A percentile compares a stretch with the other conserved stretches of the same genome.
These are phyloP conservation scores for Agonopterix subpropinquella DNA, from an alignment of 2,888 invertebrate species.

Conservation along the genomic window DNA sequence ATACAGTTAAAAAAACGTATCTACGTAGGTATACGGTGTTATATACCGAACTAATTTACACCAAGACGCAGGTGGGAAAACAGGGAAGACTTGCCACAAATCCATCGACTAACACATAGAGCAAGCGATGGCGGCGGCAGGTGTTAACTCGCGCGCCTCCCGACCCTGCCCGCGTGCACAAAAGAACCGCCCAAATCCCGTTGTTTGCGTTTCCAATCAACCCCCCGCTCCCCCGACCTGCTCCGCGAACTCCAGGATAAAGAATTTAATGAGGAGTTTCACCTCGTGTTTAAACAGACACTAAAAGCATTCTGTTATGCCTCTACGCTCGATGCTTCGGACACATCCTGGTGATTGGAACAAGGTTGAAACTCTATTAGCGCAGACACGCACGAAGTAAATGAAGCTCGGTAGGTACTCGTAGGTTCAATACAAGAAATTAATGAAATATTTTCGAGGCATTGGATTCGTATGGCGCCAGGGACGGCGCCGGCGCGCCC, in stretches of 20 bases:
- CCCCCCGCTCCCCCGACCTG: conserved; percentile 30
- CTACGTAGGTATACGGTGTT: conserved; percentile 14
- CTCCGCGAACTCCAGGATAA: conserved; percentile 37
- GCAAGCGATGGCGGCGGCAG: conserved; percentile 45
- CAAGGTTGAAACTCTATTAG: conserved; percentile 41
- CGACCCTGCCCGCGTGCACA: conserved; percentile 41
- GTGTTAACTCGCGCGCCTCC: conserved; percentile 55
- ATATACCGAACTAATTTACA: conserved; percentile 39
- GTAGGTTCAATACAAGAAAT: conserved; percentile 51
- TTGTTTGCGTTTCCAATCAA: conserved; percentile 56
- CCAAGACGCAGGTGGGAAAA: conserved; percentile 42
- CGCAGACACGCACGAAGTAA: conserved; percentile 29
- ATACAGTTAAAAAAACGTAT: background rate
- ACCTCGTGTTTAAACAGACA: conserved; percentile 39
- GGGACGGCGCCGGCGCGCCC: conserved; percentile 66
- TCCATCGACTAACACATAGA: conserved; percentile 20
- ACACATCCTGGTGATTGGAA: too few species aligned
- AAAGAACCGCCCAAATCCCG: conserved; percentile 66
- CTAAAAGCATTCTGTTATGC: conserved; percentile 43
- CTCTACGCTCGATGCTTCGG: conserved; percentile 31
- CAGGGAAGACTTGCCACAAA: conserved; percentile 35
- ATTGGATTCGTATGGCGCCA: conserved; percentile 64
- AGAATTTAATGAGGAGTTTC: conserved; percentile 35
- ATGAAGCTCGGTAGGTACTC: conserved; percentile 24
- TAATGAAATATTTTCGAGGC: conserved; percentile 67